Evolutionary conservation across 1,140 invertebrate species (phyloP), one percentile per base, ranked within the genome.

Genomic region (Cherax quadricarinatus): DNA sequence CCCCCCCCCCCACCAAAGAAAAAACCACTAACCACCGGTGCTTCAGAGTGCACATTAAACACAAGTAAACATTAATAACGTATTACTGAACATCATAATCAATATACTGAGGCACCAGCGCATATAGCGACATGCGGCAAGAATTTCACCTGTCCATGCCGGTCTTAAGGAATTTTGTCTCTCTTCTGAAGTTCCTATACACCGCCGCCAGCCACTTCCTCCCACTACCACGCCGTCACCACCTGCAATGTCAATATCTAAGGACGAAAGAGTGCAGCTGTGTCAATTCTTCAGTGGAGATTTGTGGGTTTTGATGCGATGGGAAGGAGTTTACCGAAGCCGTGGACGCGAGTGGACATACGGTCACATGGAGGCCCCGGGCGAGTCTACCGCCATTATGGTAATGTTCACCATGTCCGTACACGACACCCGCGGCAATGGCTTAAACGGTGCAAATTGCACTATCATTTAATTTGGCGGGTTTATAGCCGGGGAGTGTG

Each of bases 371-470:
- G 73, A 91, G 84, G 89, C 89, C 89, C 57, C 73, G 48, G 83
- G 89, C 89, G 57, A 86, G 89, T 91, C 89, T 86, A 91, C 89
- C 89, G 82, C 89, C 89, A 91, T 91, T 91, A 91, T 91, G 89
- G 89, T 86, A 91, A 91, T 91, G 89, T 91, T 91, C 89, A 48
- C 89, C 21, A 84, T 84, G 89, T 91, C 84, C 89, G 89, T 79
- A 86, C 57, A 91, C 89, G 24, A 49, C 53, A 79, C 84, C 60
- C 75, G 60, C 82, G 75, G 83, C 84, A 82, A 80, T 79, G 89
- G 82, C 89, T 91, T 91, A 73, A 48, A 66, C 88, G 48, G 62
- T 62, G 18, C 30, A 30, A 48, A 21, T 21, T 53, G 78, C 30
- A 88, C 79, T 62, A 57, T 80, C 24, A 62, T 81, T 81, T 88